Evolutionary conservation across 2,888 invertebrate species (phyloP).

Genomic region (Cephus rjabovi): DNA sequence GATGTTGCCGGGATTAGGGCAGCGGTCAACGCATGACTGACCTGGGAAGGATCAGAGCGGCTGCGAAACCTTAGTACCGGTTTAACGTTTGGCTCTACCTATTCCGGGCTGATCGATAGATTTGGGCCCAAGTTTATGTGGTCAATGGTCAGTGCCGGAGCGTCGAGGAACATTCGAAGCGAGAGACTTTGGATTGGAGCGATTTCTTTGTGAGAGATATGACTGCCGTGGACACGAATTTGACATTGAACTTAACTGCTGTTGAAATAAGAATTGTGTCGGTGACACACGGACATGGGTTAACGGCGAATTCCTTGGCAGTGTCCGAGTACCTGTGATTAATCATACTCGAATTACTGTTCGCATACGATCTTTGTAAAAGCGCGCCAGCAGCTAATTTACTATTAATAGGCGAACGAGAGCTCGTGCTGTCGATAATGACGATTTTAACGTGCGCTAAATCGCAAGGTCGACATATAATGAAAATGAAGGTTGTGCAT

Average conservation of each 20-base stretch:
- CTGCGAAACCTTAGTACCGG: background rate
- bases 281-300: background rate
- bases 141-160: background rate
- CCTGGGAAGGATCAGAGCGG: background rate
- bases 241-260: background rate
- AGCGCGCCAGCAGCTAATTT: background rate
- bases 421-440: background rate
- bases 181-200: background rate
- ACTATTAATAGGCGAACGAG: slow-evolving; percentile 5
- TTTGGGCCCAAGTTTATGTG: background rate
- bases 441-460: slow-evolving; percentile 1
- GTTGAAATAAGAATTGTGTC: background rate
- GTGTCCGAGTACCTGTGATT: background rate
- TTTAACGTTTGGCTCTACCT: background rate
- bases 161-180: background rate
- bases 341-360: slow-evolving; percentile 3
- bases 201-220: background rate
- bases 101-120: background rate
- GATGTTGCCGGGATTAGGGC: background rate
- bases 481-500: slow-evolving; percentile 27
- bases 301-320: background rate
- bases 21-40: background rate
- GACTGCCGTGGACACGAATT: background rate
- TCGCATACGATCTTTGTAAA: background rate
- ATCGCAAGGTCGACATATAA: slow-evolving; percentile 25